phyloP scores from a whole-genome alignment of 2,113 vertebrate genomes.

The Saccopteryx bilineata region DNA sequence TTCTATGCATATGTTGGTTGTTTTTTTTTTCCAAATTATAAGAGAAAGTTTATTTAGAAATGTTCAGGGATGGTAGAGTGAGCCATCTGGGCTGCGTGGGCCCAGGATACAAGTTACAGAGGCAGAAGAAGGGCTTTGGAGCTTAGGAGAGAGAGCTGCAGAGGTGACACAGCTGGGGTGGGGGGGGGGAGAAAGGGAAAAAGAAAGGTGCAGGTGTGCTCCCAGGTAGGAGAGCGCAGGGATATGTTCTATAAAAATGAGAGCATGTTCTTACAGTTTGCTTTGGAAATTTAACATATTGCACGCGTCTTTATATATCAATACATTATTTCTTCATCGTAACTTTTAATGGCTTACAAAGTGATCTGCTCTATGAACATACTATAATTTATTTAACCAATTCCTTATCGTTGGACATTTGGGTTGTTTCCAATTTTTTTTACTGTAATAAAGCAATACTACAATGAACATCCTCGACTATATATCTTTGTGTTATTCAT shows the following conservation, averaged over 20 bases:
- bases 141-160: too few relatives aligned
- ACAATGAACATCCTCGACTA: not conserved
- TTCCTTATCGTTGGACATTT: conserved; percentile 33
- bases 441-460: not conserved
- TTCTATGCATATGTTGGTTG: not conserved
- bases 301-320: not conserved
- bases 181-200: too few relatives aligned
- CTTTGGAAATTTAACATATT: conserved; percentile 32
- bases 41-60: too few relatives aligned
- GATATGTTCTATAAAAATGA: too few relatives aligned
- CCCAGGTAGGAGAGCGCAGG: too few relatives aligned
- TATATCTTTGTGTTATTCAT: not conserved
- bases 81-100: too few relatives aligned
- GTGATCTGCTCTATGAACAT: not conserved
- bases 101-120: too few relatives aligned
- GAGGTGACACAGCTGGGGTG: too few relatives aligned
- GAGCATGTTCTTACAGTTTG: conserved; percentile 13
- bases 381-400: conserved; percentile 39
- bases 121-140: too few relatives aligned
- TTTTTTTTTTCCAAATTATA: too few relatives aligned
- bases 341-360: conserved; percentile 50
- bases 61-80: too few relatives aligned
- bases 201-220: too few relatives aligned
- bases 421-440: conserved; percentile 61
- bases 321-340: conserved; percentile 53